Percentiles rank a stretch among this genome's conserved stretches.
phyloP scores from a whole-genome alignment of 2,797 vertebrate species.

The Parauchenoglanis ngamensis region DNA sequence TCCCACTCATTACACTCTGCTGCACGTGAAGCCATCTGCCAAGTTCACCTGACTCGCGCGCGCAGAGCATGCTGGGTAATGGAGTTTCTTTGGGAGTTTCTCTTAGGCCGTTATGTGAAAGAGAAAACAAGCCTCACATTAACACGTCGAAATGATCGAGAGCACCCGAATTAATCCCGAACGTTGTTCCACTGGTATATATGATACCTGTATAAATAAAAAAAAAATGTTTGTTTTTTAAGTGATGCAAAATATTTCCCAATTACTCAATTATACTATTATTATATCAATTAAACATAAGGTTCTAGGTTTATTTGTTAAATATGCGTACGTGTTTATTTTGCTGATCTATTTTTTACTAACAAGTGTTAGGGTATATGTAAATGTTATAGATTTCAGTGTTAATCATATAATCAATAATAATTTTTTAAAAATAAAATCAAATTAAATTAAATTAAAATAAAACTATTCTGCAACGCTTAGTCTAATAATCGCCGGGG shows the following conservation, averaged over 20 bases:
- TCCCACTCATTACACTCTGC: conserved; percentile 36
- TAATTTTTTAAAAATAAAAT: too few species aligned
- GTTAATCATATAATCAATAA: neutral
- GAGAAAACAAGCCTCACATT: neutral
- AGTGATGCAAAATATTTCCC: neutral
- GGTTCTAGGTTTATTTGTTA: neutral
- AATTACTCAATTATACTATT: neutral
- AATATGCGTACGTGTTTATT: neutral
- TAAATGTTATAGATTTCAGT: neutral
- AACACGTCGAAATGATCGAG: neutral
- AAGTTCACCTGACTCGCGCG: conserved; percentile 55
- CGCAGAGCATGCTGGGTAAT: conserved; percentile 59
- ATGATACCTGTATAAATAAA: too few species aligned
- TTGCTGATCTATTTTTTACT: neutral
- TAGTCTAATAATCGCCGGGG: neutral
- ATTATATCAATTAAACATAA: neutral
- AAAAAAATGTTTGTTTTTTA: neutral
- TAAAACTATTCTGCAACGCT: neutral
- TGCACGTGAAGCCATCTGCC: conserved; percentile 48
- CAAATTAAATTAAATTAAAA: too few species aligned
- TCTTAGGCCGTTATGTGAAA: neutral
- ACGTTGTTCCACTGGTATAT: neutral
- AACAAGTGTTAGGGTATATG: neutral
- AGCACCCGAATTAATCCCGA: neutral
- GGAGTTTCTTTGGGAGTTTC: neutral